phyloP scores from a whole-genome alignment of 2,797 vertebrate genomes.

The Gymnothorax reevesii region DNA sequence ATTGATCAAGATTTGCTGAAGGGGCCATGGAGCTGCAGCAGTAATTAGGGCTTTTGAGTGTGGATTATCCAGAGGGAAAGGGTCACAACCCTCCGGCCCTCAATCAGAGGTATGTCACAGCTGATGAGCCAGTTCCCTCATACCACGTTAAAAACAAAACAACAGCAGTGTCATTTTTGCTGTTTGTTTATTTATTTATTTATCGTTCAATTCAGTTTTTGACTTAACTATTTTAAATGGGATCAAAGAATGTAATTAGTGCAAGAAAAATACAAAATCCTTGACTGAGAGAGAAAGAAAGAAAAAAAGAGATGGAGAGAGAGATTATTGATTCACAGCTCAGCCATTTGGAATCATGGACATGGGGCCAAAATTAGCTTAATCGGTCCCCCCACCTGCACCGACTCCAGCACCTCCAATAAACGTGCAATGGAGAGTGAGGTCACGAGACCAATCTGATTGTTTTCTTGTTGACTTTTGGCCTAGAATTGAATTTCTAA shows the following conservation, averaged over 20 bases:
- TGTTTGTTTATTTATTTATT: not conserved
- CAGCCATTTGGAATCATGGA: too few species aligned
- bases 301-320: too few species aligned
- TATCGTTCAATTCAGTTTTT: not conserved
- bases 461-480: too few species aligned
- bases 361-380: too few species aligned
- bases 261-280: not conserved
- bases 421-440: too few species aligned
- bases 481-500: too few species aligned
- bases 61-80: conserved; percentile 86
- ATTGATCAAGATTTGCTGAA: conserved; percentile 80
- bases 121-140: not conserved
- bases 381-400: too few species aligned
- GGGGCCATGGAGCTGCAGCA: conserved; percentile 75
- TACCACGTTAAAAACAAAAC: not conserved
- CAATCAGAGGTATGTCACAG: not conserved
- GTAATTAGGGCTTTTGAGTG: conserved; percentile 85
- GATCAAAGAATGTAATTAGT: not conserved
- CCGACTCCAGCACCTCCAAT: too few species aligned
- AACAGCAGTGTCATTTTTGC: not conserved
- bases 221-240: not conserved
- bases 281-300: not conserved
- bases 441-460: too few species aligned
- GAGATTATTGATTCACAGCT: not conserved
- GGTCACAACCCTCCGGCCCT: conserved; percentile 82